Conservation (phyloP, 2,888 invertebrate species). For the Pandemis heparana region DNA sequence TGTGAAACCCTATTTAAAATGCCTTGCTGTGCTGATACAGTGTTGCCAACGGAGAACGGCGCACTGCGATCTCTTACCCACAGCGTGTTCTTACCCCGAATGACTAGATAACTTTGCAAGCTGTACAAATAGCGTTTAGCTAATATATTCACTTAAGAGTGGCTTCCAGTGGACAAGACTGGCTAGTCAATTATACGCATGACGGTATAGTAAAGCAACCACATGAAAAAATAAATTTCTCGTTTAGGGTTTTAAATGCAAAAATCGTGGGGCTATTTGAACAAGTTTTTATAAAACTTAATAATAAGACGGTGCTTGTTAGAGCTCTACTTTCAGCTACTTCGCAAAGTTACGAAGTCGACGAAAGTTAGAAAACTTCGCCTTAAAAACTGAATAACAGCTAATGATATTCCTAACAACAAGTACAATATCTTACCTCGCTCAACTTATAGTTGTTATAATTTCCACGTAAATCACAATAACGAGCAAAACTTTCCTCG, state of each 20-base stretch:
- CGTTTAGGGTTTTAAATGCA: too few species aligned
- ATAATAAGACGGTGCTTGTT: not conserved
- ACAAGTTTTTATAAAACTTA: not conserved
- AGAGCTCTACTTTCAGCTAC: not conserved
- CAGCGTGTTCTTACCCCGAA: conserved; percentile 14
- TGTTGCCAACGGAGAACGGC: too few species aligned
- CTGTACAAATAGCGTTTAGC: conserved; percentile 14
- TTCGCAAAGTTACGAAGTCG: not conserved
- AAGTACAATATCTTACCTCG: conserved; percentile 21
- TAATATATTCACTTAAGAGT: conserved; percentile 1
- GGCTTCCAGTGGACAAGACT: not conserved
- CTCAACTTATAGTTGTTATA: conserved; percentile 20
- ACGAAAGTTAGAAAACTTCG: not conserved
- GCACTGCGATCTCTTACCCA: not conserved
- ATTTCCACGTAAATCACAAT: conserved; percentile 34
- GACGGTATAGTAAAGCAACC: too few species aligned
- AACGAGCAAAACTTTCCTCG: conserved; percentile 34
- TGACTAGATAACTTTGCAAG: not conserved
- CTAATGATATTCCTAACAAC: conserved; percentile 25
- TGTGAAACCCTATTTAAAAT: too few species aligned
- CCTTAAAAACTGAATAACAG: conserved; percentile 1
- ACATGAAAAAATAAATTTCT: too few species aligned
- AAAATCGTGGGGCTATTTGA: too few species aligned
- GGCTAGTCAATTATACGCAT: not conserved
- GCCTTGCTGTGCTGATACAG: too few species aligned